phyloP scores from a whole-genome alignment of 2,797 vertebrate genomes.

The Hirundo rustica region DNA sequence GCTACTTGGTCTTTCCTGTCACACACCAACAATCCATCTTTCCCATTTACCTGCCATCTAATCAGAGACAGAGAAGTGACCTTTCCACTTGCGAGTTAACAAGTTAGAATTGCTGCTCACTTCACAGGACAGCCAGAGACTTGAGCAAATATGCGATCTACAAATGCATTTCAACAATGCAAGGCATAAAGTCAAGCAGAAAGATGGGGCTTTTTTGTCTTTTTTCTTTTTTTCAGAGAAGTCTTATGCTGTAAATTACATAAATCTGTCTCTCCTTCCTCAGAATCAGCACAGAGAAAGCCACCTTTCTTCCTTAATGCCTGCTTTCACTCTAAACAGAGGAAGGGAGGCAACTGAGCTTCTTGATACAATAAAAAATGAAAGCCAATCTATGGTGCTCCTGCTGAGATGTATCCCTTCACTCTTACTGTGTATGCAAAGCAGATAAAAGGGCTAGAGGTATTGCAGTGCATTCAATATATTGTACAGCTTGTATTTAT shows the following conservation, averaged over 20 bases:
- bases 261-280: neutral
- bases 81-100: conserved; percentile 16
- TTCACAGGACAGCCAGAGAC: neutral
- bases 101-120: neutral
- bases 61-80: neutral
- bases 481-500: neutral
- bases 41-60: conserved; percentile 14
- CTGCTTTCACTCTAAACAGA: neutral
- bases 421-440: neutral
- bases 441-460: neutral
- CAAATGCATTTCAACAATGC: neutral
- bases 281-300: neutral
- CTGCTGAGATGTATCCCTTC: neutral
- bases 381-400: neutral
- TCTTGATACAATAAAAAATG: neutral
- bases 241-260: neutral
- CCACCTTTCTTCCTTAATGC: neutral
- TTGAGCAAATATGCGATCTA: neutral
- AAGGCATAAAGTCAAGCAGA: neutral
- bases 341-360: neutral
- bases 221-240: neutral
- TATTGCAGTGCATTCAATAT: neutral
- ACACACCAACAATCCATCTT: neutral
- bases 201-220: neutral
- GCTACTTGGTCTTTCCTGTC: neutral